phyloP scores from a whole-genome alignment of 1,140 invertebrate genomes.

The Triops cancriformis region DNA sequence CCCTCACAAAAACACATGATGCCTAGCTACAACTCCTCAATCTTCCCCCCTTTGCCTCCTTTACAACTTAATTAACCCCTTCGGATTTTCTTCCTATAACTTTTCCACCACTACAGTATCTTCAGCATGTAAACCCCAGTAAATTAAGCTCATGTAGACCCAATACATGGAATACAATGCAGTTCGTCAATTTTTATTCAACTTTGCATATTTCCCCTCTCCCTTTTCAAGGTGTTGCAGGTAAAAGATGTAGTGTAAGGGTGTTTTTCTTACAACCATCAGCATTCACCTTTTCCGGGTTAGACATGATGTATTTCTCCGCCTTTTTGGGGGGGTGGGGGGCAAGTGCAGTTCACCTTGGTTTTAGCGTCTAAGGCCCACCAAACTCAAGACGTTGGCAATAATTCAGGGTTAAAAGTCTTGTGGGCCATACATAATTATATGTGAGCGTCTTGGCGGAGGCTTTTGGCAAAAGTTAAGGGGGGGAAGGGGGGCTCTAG shows the following conservation, averaged over 20 bases:
- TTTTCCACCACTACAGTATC: not conserved
- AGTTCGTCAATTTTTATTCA: not conserved
- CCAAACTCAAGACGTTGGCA: not conserved
- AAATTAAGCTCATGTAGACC: not conserved
- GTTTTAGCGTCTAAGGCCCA: no score
- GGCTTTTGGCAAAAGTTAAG: not conserved
- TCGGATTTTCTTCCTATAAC: not conserved
- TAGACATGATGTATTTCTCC: slow-evolving; percentile 1
- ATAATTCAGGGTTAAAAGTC: slow-evolving; percentile 7
- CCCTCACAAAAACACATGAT: not conserved
- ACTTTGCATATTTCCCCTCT: not conserved
- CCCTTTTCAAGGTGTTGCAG: not conserved
- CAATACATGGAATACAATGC: no score
- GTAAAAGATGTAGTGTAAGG: not conserved
- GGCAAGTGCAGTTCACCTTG: no score
- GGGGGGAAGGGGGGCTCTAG: not conserved
- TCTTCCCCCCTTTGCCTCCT: not conserved
- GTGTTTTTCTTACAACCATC: not conserved
- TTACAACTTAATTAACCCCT: slow-evolving; percentile 9
- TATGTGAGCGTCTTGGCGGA: not conserved
- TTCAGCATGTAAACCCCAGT: not conserved
- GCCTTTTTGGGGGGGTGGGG: not conserved
- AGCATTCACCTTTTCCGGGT: not conserved
- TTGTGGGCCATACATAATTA: not conserved
- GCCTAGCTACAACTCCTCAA: not conserved